Conservation (phyloP, 2,888 invertebrate species). For the Xanthorhoe spadicearia region DNA sequence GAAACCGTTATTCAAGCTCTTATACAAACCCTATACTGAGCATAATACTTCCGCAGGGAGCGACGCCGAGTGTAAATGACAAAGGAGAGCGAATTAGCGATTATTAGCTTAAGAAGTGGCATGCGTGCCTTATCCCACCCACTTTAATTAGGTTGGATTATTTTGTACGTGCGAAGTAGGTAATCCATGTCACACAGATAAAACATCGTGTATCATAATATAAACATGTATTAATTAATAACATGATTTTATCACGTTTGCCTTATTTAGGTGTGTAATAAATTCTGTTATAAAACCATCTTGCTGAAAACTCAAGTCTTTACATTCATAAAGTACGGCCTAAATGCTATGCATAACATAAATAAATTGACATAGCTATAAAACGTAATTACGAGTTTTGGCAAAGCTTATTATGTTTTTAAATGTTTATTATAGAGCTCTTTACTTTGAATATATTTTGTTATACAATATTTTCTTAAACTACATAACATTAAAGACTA, state of each 20-base stretch:
- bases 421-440: too few species aligned
- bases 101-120: slow-evolving; percentile 30
- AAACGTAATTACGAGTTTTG: too few species aligned
- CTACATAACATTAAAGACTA: too few species aligned
- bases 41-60: slow-evolving; percentile 30
- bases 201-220: slow-evolving; percentile 3
- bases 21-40: slow-evolving; percentile 31
- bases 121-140: slow-evolving; percentile 27
- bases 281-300: too few species aligned
- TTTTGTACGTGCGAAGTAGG: slow-evolving; percentile 27
- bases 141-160: slow-evolving; percentile 38
- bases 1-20: slow-evolving; percentile 29
- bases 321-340: too few species aligned
- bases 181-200: slow-evolving; percentile 23
- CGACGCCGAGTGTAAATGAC: slow-evolving; percentile 17
- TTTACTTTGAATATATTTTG: too few species aligned
- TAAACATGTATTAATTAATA: slow-evolving; percentile 2
- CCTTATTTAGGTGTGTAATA: not conserved
- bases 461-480: too few species aligned
- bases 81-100: slow-evolving; percentile 31
- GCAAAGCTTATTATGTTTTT: too few species aligned
- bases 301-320: too few species aligned
- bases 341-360: too few species aligned
- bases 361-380: too few species aligned
- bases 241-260: not conserved